A percentile compares a stretch with the other conserved stretches of the same genome.
Evolutionary conservation across 2,888 invertebrate species (phyloP).

Genomic region (Dusona sp.): DNA sequence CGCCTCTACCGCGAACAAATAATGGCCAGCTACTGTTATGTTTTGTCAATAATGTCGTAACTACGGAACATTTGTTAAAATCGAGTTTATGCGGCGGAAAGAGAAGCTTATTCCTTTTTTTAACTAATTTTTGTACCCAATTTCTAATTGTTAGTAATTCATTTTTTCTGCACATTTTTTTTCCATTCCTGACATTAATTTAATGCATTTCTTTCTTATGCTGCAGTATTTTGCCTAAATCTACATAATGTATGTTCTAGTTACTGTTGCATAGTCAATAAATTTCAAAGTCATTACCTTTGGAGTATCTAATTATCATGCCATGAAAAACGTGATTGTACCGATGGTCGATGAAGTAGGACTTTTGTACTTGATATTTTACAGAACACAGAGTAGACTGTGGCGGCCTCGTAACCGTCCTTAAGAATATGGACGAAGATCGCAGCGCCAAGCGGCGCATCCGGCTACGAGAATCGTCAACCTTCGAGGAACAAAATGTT

Average conservation of each 20-base stretch:
- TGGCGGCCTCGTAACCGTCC: no score
- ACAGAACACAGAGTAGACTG: background rate
- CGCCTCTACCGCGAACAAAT: conserved; percentile 11
- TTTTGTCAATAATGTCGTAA: conserved; percentile 73
- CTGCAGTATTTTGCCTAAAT: conserved; percentile 11
- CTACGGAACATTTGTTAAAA: conserved; percentile 30
- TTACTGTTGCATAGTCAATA: background rate
- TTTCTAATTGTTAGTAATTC: background rate
- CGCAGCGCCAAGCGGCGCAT: no score
- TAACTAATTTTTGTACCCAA: background rate
- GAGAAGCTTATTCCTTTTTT: background rate
- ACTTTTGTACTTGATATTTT: background rate
- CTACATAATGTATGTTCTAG: background rate
- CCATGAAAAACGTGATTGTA: background rate
- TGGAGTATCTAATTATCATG: background rate
- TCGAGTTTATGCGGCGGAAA: background rate
- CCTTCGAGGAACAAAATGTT: no score
- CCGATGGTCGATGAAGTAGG: background rate
- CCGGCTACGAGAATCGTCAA: no score
- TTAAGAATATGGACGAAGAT: no score
- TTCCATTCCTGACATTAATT: background rate
- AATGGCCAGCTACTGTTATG: conserved; percentile 51
- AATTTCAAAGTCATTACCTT: background rate
- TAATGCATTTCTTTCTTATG: background rate
- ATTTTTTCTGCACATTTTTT: background rate